Evolutionary conservation across 2,113 vertebrate genomes (phyloP).

Genomic region (Crotalus viridis): DNA sequence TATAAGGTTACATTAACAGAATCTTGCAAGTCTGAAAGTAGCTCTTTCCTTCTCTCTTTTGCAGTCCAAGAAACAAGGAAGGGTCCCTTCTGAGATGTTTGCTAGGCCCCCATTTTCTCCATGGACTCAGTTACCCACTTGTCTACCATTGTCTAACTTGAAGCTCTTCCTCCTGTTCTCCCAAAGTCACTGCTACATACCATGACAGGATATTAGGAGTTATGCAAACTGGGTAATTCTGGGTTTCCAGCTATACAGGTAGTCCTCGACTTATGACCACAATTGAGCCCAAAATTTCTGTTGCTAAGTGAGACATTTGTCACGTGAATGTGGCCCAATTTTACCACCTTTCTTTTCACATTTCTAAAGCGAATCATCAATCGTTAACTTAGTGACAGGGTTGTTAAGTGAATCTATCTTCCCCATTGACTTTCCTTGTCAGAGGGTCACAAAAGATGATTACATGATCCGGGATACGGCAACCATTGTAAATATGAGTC

Average conservation of each 20-base stretch:
- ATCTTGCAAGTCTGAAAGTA: neutral
- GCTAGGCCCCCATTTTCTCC: neutral
- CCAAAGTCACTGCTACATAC: neutral
- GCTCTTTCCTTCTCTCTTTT: neutral
- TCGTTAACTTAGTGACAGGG: neutral
- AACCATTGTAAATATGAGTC: neutral
- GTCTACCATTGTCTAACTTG: neutral
- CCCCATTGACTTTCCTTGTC: neutral
- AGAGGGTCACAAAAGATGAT: neutral
- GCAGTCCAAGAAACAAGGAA: neutral
- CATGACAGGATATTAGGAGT: neutral
- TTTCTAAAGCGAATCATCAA: neutral
- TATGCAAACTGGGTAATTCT: neutral
- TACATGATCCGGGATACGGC: neutral
- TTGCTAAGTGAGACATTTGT: neutral
- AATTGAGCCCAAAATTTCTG: neutral
- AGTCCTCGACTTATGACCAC: rapidly evolving
- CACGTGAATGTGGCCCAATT: neutral
- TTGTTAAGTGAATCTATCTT: neutral
- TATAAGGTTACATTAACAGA: neutral
- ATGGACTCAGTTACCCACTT: neutral
- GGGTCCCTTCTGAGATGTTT: neutral
- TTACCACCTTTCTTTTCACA: neutral
- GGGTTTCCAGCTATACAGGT: neutral
- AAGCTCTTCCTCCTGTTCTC: neutral